These are phyloP conservation scores for Rugalucina vietnamica DNA, from an alignment of 2,888 invertebrate species.

Conservation along the genomic window DNA sequence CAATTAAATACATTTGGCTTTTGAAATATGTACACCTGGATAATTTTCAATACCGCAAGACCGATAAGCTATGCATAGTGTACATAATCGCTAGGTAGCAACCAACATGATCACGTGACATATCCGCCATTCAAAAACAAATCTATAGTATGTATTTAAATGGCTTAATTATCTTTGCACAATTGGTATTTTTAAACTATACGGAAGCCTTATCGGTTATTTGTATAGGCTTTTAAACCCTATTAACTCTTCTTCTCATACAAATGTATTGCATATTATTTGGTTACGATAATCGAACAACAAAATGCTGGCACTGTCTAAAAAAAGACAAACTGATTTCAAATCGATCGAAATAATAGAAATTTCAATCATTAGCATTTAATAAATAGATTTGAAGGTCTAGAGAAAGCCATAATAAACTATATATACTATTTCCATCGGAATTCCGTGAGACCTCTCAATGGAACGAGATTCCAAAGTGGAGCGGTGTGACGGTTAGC, in stretches of 20 bases:
- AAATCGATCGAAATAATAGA: background rate
- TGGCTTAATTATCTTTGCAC: conserved; percentile 41
- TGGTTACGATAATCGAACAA: too few relatives aligned
- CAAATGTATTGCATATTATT: background rate
- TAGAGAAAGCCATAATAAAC: too few relatives aligned
- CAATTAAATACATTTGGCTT: background rate
- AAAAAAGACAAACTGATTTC: too few relatives aligned
- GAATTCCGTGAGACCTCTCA: too few relatives aligned
- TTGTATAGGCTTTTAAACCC: conserved; percentile 5
- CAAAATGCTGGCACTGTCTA: too few relatives aligned
- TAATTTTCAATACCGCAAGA: background rate
- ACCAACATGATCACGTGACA: conserved; percentile 49
- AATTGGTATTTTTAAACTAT: background rate
- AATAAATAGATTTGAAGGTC: too few relatives aligned
- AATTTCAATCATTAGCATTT: too few relatives aligned
- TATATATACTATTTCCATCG: too few relatives aligned
- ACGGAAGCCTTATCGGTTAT: background rate
- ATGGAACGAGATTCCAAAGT: too few relatives aligned
- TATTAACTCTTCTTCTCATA: background rate
- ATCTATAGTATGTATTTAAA: conserved; percentile 46
- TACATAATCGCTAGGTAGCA: conserved; percentile 71
- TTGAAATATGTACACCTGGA: background rate
- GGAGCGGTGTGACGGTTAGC: too few relatives aligned
- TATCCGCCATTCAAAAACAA: conserved; percentile 31
- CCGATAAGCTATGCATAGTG: conserved; percentile 52